A percentile compares a stretch with the other conserved stretches of the same genome.
phyloP scores from a whole-genome alignment of 2,113 vertebrate species.

The Sorex fumeus region DNA sequence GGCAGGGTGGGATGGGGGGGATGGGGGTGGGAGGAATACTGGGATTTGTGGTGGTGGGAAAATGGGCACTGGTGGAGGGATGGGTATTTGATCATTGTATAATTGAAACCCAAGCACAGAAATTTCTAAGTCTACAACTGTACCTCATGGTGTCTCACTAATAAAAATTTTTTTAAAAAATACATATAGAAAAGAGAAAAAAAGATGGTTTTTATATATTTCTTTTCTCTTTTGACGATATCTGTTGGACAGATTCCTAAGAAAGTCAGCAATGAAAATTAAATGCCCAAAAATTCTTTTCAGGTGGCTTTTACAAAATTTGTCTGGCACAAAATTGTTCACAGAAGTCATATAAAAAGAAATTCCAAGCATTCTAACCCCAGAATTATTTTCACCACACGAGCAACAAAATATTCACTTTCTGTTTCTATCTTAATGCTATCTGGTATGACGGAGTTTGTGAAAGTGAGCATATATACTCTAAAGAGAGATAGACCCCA shows the following conservation, averaged over 20 bases:
- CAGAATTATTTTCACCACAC: not conserved
- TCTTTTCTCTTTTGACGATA: conserved; percentile 54
- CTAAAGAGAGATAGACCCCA: conserved; percentile 3
- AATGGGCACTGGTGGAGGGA: too few species aligned
- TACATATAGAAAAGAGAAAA: too few species aligned
- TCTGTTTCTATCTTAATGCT: not conserved
- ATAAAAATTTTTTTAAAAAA: too few species aligned
- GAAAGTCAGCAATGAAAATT: conserved; percentile 58
- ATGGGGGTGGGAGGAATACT: too few species aligned
- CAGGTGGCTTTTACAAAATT: conserved; percentile 25
- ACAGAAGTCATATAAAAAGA: not conserved
- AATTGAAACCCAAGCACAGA: too few species aligned
- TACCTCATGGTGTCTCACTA: too few species aligned
- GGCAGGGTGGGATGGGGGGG: too few species aligned
- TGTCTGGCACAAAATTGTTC: conserved; percentile 1
- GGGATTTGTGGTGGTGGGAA: too few species aligned
- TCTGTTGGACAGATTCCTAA: conserved; percentile 26
- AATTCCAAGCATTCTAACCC: not conserved
- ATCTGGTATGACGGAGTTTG: not conserved
- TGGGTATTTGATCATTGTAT: too few species aligned
- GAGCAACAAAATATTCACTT: not conserved
- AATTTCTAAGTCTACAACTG: too few species aligned
- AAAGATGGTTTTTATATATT: not conserved
- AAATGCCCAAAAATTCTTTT: conserved; percentile 42
- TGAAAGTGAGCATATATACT: not conserved